These are phyloP conservation scores for Dichetophora obliterata DNA, from an alignment of 2,888 invertebrate genomes.

Conservation along the genomic window DNA sequence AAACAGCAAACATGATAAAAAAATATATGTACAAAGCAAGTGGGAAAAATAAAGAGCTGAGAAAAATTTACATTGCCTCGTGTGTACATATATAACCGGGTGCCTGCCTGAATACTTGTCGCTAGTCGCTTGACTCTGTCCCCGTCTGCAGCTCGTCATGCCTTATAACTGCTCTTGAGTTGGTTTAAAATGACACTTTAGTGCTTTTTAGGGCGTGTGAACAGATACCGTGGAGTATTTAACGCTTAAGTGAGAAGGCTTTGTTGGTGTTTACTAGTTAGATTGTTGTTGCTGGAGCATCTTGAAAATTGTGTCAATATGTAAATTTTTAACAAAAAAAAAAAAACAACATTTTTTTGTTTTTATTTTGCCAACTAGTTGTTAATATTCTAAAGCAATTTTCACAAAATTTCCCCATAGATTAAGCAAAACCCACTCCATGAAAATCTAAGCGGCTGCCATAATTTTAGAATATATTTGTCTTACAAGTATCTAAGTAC, in stretches of 20 bases:
- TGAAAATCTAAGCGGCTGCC: too few relatives aligned
- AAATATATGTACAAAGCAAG: background rate
- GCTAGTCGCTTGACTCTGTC: background rate
- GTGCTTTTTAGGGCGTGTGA: constrained; percentile 62
- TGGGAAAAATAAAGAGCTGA: constrained; percentile 40
- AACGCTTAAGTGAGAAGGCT: constrained; percentile 12
- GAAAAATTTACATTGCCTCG: constrained; percentile 51
- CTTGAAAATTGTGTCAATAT: constrained; percentile 65
- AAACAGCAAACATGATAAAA: constrained; percentile 19
- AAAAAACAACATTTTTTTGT: constrained; percentile 9
- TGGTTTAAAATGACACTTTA: constrained; percentile 66
- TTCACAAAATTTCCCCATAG: constrained; percentile 35
- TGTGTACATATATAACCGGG: constrained; percentile 43
- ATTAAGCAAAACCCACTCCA: background rate
- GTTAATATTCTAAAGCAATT: constrained; percentile 40
- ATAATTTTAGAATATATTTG: too few relatives aligned
- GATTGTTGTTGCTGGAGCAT: constrained; percentile 47
- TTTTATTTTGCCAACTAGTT: constrained; percentile 11
- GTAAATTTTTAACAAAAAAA: constrained; percentile 54
- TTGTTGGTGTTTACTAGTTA: background rate
- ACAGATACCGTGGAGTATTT: constrained; percentile 37
- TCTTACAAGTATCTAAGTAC: too few relatives aligned
- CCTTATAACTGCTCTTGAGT: constrained; percentile 60
- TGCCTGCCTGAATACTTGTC: constrained; percentile 36
- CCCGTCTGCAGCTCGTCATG: background rate